These are phyloP conservation scores for Ictalurus furcatus DNA, from an alignment of 2,113 vertebrate genomes.

Conservation along the genomic window DNA sequence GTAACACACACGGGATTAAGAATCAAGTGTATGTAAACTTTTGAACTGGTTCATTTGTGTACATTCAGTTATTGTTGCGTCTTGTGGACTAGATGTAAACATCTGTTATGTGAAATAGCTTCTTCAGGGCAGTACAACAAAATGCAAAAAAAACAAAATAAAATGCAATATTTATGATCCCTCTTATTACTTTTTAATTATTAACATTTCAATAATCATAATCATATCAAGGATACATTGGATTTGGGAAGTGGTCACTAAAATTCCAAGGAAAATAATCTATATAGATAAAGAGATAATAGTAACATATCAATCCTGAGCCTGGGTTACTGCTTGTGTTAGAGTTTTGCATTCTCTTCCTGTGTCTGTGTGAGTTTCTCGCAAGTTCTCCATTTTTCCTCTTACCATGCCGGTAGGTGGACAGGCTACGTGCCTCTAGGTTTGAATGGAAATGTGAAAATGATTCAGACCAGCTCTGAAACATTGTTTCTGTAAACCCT, in stretches of 20 bases:
- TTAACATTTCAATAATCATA: no score
- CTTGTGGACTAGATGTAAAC: no score
- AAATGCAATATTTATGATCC: no score
- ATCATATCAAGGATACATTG: background rate
- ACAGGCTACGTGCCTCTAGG: background rate
- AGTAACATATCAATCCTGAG: background rate
- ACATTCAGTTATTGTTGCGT: no score
- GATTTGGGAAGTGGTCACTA: background rate
- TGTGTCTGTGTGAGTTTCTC: background rate
- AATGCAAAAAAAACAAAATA: no score
- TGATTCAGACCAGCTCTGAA: background rate
- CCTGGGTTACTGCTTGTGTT: background rate
- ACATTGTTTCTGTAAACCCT: background rate
- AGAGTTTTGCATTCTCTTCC: background rate
- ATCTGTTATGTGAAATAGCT: no score
- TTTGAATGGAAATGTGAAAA: background rate
- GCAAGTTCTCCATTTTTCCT: background rate
- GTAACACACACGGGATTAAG: no score
- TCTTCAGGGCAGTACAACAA: no score
- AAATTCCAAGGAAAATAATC: background rate
- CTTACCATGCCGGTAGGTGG: background rate
- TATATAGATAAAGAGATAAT: background rate
- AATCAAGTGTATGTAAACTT: no score
- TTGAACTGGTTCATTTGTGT: no score
- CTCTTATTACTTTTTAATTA: no score